A percentile compares a stretch with the other conserved stretches of the same genome.
Evolutionary conservation across 2,113 vertebrate species (phyloP).

Genomic region (Eonycteris spelaea): DNA sequence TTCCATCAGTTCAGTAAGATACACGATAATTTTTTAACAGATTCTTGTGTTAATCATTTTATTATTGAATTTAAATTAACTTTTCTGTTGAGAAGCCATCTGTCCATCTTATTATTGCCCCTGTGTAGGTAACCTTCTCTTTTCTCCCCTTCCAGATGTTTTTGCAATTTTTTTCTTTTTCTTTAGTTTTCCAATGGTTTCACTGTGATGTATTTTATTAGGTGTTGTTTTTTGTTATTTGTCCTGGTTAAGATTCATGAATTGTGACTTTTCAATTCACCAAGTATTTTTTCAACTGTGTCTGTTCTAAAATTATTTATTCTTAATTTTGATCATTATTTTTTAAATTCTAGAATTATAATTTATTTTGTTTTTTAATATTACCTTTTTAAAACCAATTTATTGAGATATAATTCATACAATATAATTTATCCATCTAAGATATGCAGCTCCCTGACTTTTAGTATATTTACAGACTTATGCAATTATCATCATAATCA

Average conservation of each 20-base stretch:
- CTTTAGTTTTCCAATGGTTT: not conserved
- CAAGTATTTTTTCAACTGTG: not conserved
- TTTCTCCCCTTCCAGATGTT: not conserved
- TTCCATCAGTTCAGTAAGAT: not conserved
- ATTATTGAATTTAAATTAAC: not conserved
- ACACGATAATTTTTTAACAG: not conserved
- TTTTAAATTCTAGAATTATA: not conserved
- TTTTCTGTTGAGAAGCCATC: not conserved
- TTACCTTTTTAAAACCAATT: not conserved
- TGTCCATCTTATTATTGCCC: not conserved
- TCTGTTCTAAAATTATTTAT: not conserved
- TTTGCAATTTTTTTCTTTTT: not conserved
- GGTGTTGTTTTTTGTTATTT: not conserved
- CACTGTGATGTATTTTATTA: not conserved
- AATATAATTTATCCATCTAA: not conserved
- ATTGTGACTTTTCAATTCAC: not conserved
- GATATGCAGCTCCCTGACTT: not conserved
- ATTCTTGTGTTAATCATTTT: not conserved
- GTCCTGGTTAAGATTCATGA: not conserved
- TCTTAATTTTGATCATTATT: not conserved
- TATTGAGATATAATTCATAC: not conserved
- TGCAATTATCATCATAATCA: not conserved
- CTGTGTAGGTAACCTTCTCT: not conserved
- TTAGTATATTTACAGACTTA: not conserved
- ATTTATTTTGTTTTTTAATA: not conserved